phyloP scores from a whole-genome alignment of 1,140 invertebrate species.

The Trachelipus rathkii region DNA sequence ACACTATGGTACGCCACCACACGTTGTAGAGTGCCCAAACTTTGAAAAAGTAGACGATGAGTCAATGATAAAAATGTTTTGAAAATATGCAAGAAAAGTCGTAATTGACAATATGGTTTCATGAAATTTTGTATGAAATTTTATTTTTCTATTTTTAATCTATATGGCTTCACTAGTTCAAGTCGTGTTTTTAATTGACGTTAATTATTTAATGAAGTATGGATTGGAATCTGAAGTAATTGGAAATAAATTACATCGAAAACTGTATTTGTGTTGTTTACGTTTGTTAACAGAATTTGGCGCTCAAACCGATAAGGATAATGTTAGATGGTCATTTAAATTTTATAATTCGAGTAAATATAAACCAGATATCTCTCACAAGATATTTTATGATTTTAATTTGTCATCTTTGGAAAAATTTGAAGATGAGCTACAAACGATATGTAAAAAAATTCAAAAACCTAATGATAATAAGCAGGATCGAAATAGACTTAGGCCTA shows the following conservation, averaged over 20 bases:
- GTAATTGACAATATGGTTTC: too few species aligned
- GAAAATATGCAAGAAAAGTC: too few species aligned
- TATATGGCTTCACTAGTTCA: neutral
- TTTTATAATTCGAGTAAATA: neutral
- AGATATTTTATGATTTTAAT: slow-evolving; percentile 1
- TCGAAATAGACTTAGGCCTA: neutral
- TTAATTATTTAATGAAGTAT: neutral
- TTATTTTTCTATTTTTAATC: too few species aligned
- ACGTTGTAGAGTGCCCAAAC: too few species aligned
- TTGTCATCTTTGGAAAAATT: neutral
- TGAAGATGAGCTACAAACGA: neutral
- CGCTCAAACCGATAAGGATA: neutral
- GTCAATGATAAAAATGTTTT: too few species aligned
- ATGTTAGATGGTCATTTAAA: slow-evolving; percentile 10
- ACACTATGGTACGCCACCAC: too few species aligned
- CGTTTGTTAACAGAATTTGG: neutral
- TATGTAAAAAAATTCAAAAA: neutral
- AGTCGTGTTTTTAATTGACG: slow-evolving; percentile 5
- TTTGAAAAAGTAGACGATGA: too few species aligned
- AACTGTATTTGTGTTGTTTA: neutral
- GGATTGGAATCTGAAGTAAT: neutral
- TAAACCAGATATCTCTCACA: neutral
- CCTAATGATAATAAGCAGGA: neutral
- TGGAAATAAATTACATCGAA: neutral
- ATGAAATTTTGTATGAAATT: too few species aligned